Evolutionary conservation across 2,888 invertebrate species (phyloP).

Genomic region (Melanostoma scalare): DNA sequence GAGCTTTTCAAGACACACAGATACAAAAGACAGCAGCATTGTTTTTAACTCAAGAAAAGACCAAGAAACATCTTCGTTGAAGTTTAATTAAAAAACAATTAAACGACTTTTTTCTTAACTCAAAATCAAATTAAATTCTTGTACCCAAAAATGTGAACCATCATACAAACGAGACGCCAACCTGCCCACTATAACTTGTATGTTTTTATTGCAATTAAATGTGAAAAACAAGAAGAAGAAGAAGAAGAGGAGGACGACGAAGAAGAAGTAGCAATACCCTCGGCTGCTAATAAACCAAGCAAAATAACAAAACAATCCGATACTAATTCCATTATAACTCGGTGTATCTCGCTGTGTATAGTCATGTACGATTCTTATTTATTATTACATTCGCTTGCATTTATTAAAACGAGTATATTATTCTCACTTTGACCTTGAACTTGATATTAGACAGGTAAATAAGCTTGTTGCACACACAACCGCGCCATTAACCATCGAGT

Average conservation of each 20-base stretch:
- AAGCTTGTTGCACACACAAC: slow-evolving; percentile 46
- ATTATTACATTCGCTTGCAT: slow-evolving; percentile 70
- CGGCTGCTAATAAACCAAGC: slow-evolving; percentile 24
- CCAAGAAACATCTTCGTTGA: no score
- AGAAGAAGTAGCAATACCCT: slow-evolving; percentile 19
- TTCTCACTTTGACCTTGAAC: slow-evolving; percentile 77
- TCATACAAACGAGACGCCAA: slow-evolving; percentile 6
- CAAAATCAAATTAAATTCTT: no score
- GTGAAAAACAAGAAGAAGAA: slow-evolving; percentile 20
- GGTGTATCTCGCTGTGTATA: slow-evolving; percentile 22
- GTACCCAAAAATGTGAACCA: not conserved
- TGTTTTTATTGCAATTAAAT: slow-evolving; percentile 41
- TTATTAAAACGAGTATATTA: slow-evolving; percentile 71
- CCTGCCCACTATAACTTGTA: not conserved
- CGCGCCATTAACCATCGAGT: slow-evolving; percentile 19
- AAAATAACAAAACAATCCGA: slow-evolving; percentile 42
- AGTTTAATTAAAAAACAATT: slow-evolving; percentile 52
- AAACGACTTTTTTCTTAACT: slow-evolving; percentile 14
- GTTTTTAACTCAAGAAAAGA: not conserved
- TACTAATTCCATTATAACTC: slow-evolving; percentile 44
- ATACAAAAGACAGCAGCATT: slow-evolving; percentile 7
- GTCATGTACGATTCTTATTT: slow-evolving; percentile 41
- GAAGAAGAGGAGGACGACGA: slow-evolving; percentile 30
- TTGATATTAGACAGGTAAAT: slow-evolving; percentile 79
- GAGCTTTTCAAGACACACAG: no score